Evolutionary conservation across 2,888 invertebrate genomes (phyloP), one percentile per base, ranked within the genome.

Genomic region (Chymomyza caudatula): DNA sequence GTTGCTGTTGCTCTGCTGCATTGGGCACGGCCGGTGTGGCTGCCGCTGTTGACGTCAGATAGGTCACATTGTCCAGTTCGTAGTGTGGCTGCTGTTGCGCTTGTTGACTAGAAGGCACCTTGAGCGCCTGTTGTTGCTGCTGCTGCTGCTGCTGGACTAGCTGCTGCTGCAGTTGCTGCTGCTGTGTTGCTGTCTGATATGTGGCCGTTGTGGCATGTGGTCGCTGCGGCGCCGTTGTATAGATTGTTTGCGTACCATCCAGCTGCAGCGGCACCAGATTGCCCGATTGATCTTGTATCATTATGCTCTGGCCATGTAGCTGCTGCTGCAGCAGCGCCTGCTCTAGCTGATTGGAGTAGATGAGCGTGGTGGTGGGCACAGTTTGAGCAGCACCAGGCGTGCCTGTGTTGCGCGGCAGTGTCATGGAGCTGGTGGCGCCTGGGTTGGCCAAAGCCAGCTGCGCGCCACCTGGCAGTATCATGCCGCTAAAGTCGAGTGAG

Each of bases 271-370:
- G 89, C 67, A 89, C 85, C 55, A 89, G 75, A 55, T 89, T 89
- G 25, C 89, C 90, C 0, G 88, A 88, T 63, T 89, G 90, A 70
- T 88, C 88, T 76, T 89, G 89, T 49, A 89, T 89, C 85, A 89
- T 89, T 13, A 89, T 89, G 70, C 88, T 89, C 63, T 89, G 89
- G 4, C 89, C 89, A 44, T 89, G 89, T 70, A 89, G 66, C 66
- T 89, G 89, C 37, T 89, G 89, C 65, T 89, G 89, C 59, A 89
- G 59, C 69, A 89, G 65, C 2, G 89, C 90, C 61, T 89, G 90
- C 60, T 89, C 89, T 69, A 89, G 78, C 73, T 89, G 89, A 69
- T 89, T 89, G 0, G 90, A 89, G 60, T 89, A 89, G 65, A 89
- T 89, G 43, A 89, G 73, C 29, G 88, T 89, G 4, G 86, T 81